Evolutionary conservation across 2,888 invertebrate genomes (phyloP).

Genomic region (Drosophila paranaensis): DNA sequence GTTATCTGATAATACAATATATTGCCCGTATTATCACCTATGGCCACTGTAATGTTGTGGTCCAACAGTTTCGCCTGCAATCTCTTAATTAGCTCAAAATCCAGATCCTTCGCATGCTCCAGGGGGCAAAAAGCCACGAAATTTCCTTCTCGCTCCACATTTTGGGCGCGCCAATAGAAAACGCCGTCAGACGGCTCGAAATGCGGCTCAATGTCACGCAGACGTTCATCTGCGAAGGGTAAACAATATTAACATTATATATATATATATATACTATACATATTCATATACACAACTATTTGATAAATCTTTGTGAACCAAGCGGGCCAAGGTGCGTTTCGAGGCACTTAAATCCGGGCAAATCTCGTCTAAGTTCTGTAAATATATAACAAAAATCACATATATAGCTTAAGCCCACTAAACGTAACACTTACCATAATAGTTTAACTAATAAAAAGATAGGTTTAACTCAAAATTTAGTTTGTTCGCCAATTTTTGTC

Average conservation of each 20-base stretch:
- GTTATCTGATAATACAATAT: conserved; percentile 85
- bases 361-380: conserved; percentile 83
- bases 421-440: conserved; percentile 39
- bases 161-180: conserved; percentile 65
- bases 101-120: conserved; percentile 57
- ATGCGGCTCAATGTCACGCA: conserved; percentile 46
- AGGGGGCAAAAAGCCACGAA: conserved; percentile 63
- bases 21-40: conserved; percentile 85
- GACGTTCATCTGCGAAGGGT: conserved; percentile 46
- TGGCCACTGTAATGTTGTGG: conserved; percentile 80
- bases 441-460: background rate
- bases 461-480: background rate
- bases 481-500: background rate
- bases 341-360: conserved; percentile 84
- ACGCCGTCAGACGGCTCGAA: conserved; percentile 59
- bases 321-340: conserved; percentile 85
- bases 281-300: conserved; percentile 4
- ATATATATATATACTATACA: background rate
- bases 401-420: background rate
- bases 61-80: conserved; percentile 50
- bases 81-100: conserved; percentile 58
- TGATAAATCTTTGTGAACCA: conserved; percentile 86
- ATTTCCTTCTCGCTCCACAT: conserved; percentile 1
- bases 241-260: background rate
- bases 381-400: background rate